Evolutionary conservation across 37 sponge, comb jelly and placozoan genomes (phyloP).

Genomic region (Aphrocallistes beatrix): DNA sequence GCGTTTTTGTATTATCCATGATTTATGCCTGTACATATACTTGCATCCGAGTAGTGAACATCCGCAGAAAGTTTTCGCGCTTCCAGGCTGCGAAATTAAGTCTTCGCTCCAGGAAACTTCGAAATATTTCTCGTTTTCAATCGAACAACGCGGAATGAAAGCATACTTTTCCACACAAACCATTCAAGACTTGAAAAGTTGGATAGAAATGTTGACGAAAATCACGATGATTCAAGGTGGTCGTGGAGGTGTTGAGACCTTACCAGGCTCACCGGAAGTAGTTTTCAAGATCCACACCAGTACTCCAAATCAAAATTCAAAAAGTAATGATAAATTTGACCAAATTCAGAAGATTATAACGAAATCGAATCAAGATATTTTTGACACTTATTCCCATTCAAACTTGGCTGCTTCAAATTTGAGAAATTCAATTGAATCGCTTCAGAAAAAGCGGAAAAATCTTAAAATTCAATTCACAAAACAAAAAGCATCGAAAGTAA

Average conservation of each 20-base stretch:
- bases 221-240: neutral
- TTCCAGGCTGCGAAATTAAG: slow-evolving; percentile 7
- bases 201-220: neutral
- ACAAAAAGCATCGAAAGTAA: neutral
- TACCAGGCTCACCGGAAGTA: neutral
- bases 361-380: neutral
- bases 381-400: slow-evolving; percentile 10
- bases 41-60: slow-evolving; percentile 7
- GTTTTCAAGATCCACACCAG: neutral
- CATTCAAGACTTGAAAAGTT: neutral
- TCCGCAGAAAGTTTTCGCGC: slow-evolving; percentile 21
- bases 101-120: neutral
- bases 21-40: slow-evolving; percentile 1
- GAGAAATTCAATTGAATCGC: neutral
- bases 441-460: neutral
- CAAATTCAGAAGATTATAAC: neutral
- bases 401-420: neutral
- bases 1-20: neutral
- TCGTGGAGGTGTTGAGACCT: neutral
- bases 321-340: neutral
- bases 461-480: neutral
- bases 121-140: neutral
- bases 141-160: neutral
- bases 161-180: neutral
- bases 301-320: neutral